A percentile compares a stretch with the other conserved stretches of the same genome.
Conservation (phyloP, 2,797 vertebrate genomes). For the Sus cebifrons region DNA sequence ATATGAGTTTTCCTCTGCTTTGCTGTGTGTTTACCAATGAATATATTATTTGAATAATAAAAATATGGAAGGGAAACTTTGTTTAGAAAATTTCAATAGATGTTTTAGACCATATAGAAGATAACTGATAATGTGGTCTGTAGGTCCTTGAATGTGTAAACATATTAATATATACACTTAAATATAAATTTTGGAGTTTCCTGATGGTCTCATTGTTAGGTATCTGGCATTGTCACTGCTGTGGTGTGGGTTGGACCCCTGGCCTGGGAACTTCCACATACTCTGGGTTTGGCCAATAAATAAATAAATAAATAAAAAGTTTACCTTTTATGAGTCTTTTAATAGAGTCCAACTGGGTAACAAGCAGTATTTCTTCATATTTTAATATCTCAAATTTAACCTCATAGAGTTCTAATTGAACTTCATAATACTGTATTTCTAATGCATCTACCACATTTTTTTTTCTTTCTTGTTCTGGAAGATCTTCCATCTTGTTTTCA, state of each 20-base stretch:
- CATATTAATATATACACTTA: constrained; percentile 30
- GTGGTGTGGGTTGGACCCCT: no score
- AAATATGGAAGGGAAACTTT: constrained; percentile 48
- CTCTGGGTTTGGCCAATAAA: no score
- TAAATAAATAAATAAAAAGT: neutral
- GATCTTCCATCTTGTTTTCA: constrained; percentile 91
- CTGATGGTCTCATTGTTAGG: no score
- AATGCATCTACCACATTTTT: constrained; percentile 91
- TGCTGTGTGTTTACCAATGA: constrained; percentile 38
- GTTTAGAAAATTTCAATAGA: constrained; percentile 22
- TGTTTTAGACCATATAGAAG: neutral
- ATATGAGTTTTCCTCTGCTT: constrained; percentile 11
- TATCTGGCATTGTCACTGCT: no score
- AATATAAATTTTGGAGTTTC: constrained; percentile 27
- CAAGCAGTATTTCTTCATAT: constrained; percentile 96
- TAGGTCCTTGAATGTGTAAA: constrained; percentile 14
- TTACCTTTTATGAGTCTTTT: constrained; percentile 96
- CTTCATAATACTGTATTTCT: constrained; percentile 97
- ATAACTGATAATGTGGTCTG: neutral
- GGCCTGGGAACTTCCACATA: no score
- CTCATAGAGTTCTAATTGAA: constrained; percentile 95
- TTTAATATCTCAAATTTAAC: constrained; percentile 96
- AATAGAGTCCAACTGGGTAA: constrained; percentile 94
- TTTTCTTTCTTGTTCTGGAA: constrained; percentile 89
- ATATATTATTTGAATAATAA: constrained; percentile 52